Base-by-base conservation (phyloP, 2,797 vertebrate genomes). In the Enteromius anoplus region DNA sequence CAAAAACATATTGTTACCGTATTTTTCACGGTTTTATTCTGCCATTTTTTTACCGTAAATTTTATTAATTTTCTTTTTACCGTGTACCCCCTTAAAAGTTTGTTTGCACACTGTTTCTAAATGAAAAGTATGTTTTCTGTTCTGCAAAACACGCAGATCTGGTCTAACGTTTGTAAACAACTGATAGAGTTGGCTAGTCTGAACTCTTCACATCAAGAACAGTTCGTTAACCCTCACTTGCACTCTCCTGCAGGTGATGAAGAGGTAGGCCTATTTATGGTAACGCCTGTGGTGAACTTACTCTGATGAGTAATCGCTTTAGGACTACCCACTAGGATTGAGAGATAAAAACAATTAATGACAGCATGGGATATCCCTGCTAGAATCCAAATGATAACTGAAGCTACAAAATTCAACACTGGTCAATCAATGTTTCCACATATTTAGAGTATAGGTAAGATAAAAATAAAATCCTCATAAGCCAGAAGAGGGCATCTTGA, bases 241-340 rank as follows among this genome's bases (percentile, higher is more conserved):
- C 29, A 51, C 80, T 34, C 42, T 51, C 58, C 14, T 45, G 64
- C 23, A 14, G 64, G 62, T 85, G 51, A 72, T 60, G 68, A 66
- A 71, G 60, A 60, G 62, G n/a, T 76, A 51, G 40, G 58, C 26
- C 62, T 82, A 55, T 64, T 55, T 71, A 19, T 80, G 86, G 64
- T 77, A 84, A 78, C 78, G 47, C 70, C 81, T 75, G 84, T 53
- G 77, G 86, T 88, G 76, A 86, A 90, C 66, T 71, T 82, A 58
- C 72, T 75, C 78, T 66, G 81, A 51, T 75, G 68, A 64, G 19
- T 88, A 88, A 90, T 89, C 87, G 85, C 88, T 88, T 91, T 87
- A 89, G 58, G 69, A 81, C 85, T 75, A 47, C 84, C 80, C 81
- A 77, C 75, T 72, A 81, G 75, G 62, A 42, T 65, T 32, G 32